These are phyloP conservation scores for Pipra filicauda DNA, from an alignment of 2,113 vertebrate genomes.

Conservation along the genomic window DNA sequence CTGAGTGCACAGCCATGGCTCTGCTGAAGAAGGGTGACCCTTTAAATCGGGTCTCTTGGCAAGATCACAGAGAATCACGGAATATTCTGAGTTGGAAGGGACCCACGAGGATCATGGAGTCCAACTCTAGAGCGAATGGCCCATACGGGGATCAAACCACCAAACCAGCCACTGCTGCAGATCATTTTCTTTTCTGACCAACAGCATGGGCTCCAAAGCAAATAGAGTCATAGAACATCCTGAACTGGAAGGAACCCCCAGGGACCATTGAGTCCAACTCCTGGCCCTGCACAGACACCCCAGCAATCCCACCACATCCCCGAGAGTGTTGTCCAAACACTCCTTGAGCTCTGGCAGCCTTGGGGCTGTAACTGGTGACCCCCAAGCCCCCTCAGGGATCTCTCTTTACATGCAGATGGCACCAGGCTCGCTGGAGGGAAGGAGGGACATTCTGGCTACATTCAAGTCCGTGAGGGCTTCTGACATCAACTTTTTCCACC, in stretches of 20 bases:
- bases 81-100: background rate
- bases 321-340: accelerated
- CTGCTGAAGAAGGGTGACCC: background rate
- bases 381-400: background rate
- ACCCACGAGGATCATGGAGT: background rate
- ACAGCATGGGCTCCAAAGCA: background rate
- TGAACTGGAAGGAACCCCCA: background rate
- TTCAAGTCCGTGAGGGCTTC: background rate
- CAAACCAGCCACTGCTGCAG: background rate
- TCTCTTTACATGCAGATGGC: background rate
- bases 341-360: background rate
- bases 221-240: background rate
- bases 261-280: background rate
- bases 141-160: background rate
- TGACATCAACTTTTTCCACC: background rate
- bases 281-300: background rate
- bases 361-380: background rate
- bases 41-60: background rate
- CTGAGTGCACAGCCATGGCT: background rate
- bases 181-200: background rate
- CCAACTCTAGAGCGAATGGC: background rate
- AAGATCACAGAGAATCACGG: background rate
- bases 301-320: background rate
- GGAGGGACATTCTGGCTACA: background rate
- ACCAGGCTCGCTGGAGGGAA: background rate